Conservation (phyloP, 2,797 vertebrate species). For the Chiloscyllium punctatum region DNA sequence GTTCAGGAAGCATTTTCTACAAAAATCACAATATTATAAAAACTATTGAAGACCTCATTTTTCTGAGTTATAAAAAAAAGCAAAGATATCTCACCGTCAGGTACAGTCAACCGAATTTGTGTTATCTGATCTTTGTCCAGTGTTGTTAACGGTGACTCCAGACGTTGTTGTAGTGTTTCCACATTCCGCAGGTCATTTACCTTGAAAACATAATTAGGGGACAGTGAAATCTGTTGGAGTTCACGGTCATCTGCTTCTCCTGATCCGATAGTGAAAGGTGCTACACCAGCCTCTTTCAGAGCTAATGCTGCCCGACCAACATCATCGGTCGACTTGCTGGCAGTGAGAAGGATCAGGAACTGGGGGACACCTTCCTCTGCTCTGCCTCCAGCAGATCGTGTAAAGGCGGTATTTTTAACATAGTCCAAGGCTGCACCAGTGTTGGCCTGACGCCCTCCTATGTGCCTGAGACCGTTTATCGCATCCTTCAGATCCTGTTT, state of each 20-base stretch:
- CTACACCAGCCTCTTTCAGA: slow-evolving; percentile 26
- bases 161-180: neutral
- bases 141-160: neutral
- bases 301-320: slow-evolving; percentile 26
- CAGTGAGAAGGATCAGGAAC: slow-evolving; percentile 41
- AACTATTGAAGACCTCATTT: neutral
- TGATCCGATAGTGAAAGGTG: slow-evolving; percentile 33
- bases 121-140: neutral
- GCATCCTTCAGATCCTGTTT: slow-evolving; percentile 72
- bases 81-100: neutral
- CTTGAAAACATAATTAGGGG: slow-evolving; percentile 76
- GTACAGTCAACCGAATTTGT: neutral
- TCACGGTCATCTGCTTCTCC: slow-evolving; percentile 20
- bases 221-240: slow-evolving; percentile 72
- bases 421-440: slow-evolving; percentile 41
- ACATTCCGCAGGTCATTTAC: slow-evolving; percentile 39
- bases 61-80: neutral
- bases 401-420: slow-evolving; percentile 39
- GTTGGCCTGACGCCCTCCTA: neutral
- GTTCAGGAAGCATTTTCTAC: neutral
- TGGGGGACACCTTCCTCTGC: slow-evolving; percentile 39
- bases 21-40: neutral
- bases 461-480: slow-evolving; percentile 64
- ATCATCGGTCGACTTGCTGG: slow-evolving; percentile 25
- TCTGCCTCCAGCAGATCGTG: slow-evolving; percentile 39